Evolutionary conservation across 2,113 vertebrate genomes (phyloP).

Genomic region (Falco punctatus): DNA sequence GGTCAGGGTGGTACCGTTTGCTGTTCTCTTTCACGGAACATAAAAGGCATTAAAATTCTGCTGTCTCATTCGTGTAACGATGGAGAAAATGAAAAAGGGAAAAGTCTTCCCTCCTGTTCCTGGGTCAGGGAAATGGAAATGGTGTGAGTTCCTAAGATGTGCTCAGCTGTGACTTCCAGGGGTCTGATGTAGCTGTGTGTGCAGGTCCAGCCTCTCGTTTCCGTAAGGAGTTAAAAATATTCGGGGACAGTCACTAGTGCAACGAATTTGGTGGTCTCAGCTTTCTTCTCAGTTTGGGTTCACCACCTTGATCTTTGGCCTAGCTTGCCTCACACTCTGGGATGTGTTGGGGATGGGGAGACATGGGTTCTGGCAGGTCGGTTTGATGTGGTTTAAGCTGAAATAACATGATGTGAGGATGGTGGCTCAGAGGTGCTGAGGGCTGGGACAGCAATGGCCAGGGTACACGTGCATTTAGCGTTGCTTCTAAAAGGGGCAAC

Average conservation of each 20-base stretch:
- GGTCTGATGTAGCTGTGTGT: accelerated
- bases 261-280: background rate
- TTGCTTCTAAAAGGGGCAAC: accelerated
- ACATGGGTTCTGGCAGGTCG: background rate
- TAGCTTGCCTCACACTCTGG: background rate
- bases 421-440: background rate
- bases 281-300: background rate
- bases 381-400: background rate
- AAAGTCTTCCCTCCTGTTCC: background rate
- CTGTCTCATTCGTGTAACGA: constrained; percentile 11
- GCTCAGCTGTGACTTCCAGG: background rate
- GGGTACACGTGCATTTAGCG: accelerated
- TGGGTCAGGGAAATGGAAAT: background rate
- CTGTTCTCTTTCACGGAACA: background rate
- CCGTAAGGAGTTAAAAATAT: background rate
- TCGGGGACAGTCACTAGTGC: background rate
- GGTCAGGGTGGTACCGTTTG: background rate
- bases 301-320: background rate
- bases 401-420: background rate
- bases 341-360: background rate
- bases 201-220: background rate
- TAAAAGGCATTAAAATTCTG: constrained; percentile 1
- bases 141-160: background rate
- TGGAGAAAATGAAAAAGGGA: background rate
- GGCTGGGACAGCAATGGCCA: background rate